These are phyloP conservation scores for Meteorus colon DNA, from an alignment of 2,888 invertebrate genomes.

Conservation along the genomic window DNA sequence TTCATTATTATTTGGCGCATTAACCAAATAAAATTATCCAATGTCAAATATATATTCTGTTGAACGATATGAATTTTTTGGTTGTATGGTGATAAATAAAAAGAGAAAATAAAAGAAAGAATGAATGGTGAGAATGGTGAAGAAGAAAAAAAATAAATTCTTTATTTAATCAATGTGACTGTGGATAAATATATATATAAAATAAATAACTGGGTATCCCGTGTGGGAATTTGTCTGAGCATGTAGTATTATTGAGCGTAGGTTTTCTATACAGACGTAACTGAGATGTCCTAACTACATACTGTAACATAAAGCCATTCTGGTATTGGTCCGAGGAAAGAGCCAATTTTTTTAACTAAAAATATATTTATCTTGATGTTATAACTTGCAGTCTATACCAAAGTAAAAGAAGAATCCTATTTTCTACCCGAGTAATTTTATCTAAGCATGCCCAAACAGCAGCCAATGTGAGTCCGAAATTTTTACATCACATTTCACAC, in stretches of 20 bases:
- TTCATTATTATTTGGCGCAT: neutral
- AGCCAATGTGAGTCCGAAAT: neutral
- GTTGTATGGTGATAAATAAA: neutral
- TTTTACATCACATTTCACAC: constrained; percentile 3
- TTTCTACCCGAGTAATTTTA: constrained; percentile 4
- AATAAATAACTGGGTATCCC: neutral
- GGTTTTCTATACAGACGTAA: too few relatives aligned
- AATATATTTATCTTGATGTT: too few relatives aligned
- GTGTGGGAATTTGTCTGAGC: too few relatives aligned
- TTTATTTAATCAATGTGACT: neutral
- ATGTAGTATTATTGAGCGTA: too few relatives aligned
- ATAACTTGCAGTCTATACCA: too few relatives aligned
- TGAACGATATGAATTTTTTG: neutral
- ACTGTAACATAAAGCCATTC: too few relatives aligned
- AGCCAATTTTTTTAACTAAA: too few relatives aligned
- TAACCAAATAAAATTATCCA: neutral
- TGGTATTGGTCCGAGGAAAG: too few relatives aligned
- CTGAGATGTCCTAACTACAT: too few relatives aligned
- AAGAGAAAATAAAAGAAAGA: neutral
- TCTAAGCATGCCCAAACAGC: neutral
- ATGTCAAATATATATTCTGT: neutral
- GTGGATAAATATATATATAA: neutral
- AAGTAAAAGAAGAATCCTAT: too few relatives aligned
- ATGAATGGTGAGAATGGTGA: neutral
- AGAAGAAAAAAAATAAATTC: neutral